These are phyloP conservation scores for Platysteira castanea DNA, from an alignment of 2,113 vertebrate genomes.

Conservation along the genomic window DNA sequence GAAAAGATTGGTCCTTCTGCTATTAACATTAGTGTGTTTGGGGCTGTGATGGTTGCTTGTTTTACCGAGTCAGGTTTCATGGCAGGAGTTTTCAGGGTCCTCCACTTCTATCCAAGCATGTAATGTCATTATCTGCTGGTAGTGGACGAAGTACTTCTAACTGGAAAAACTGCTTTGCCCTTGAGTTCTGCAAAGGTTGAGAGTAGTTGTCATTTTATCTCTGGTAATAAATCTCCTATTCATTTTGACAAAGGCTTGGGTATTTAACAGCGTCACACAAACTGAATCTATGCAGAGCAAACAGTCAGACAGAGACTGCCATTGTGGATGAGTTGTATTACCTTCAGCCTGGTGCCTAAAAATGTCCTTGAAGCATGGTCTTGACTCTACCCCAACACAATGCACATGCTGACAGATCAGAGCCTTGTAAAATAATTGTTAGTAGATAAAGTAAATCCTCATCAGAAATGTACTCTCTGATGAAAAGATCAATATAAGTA, in stretches of 20 bases:
- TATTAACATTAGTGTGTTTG: neutral
- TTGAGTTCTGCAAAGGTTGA: slow-evolving; percentile 22
- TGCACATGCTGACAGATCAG: neutral
- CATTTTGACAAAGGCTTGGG: slow-evolving; percentile 20
- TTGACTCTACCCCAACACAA: neutral
- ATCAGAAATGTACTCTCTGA: neutral
- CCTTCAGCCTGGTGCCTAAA: neutral
- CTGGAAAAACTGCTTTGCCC: slow-evolving; percentile 34
- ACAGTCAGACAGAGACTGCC: slow-evolving; percentile 40
- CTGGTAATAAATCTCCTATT: slow-evolving; percentile 26
- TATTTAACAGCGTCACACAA: slow-evolving; percentile 24
- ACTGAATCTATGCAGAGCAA: slow-evolving; percentile 27
- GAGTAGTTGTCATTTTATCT: neutral
- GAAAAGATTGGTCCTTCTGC: neutral
- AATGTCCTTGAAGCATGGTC: neutral
- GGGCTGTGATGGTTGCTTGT: neutral
- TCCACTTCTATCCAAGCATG: neutral
- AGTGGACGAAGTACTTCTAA: neutral
- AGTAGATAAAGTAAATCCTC: slow-evolving; percentile 1
- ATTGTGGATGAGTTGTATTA: slow-evolving; percentile 6
- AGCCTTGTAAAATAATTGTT: neutral
- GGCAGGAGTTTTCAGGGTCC: neutral
- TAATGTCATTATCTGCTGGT: neutral
- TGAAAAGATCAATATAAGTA: neutral
- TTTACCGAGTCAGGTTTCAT: neutral